Conservation (phyloP, 2,888 invertebrate species). For the Lasioglossum calceatum region DNA sequence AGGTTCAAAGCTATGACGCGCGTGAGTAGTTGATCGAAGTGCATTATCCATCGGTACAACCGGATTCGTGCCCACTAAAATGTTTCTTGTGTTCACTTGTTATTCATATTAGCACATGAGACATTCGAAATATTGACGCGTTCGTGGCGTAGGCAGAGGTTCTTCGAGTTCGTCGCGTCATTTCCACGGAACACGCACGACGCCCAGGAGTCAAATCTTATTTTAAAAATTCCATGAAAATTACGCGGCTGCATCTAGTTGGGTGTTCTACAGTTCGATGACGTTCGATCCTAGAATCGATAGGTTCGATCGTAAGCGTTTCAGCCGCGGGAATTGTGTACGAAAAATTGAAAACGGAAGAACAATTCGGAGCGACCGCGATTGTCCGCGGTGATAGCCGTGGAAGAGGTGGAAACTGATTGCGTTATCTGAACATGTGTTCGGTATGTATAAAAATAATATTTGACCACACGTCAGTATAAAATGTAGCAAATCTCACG, state of each 20-base stretch:
- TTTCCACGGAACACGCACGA: conserved; percentile 34
- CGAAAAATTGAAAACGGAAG: conserved; percentile 1
- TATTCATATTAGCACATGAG: conserved; percentile 81
- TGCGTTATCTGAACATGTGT: conserved; percentile 57
- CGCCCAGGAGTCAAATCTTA: conserved; percentile 21
- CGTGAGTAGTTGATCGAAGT: conserved; percentile 52
- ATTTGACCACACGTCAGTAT: conserved; percentile 45
- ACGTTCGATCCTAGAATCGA: background rate
- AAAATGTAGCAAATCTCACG: conserved; percentile 28
- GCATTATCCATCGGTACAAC: conserved; percentile 61
- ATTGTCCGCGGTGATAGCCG: conserved; percentile 35
- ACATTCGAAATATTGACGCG: conserved; percentile 73
- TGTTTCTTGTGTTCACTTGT: conserved; percentile 82
- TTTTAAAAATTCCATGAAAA: conserved; percentile 26
- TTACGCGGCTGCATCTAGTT: background rate
- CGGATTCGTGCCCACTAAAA: conserved; percentile 74
- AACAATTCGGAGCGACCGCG: conserved; percentile 32
- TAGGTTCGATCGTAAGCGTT: background rate
- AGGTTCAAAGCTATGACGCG: conserved; percentile 34
- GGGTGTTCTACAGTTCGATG: too few relatives aligned
- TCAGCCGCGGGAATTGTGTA: background rate
- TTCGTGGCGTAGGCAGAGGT: conserved; percentile 50
- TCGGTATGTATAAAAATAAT: conserved; percentile 49
- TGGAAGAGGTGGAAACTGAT: conserved; percentile 45
- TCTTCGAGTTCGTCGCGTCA: conserved; percentile 35